Evolutionary conservation across 1,140 invertebrate species (phyloP).

Genomic region (Hylaeus volcanicus): DNA sequence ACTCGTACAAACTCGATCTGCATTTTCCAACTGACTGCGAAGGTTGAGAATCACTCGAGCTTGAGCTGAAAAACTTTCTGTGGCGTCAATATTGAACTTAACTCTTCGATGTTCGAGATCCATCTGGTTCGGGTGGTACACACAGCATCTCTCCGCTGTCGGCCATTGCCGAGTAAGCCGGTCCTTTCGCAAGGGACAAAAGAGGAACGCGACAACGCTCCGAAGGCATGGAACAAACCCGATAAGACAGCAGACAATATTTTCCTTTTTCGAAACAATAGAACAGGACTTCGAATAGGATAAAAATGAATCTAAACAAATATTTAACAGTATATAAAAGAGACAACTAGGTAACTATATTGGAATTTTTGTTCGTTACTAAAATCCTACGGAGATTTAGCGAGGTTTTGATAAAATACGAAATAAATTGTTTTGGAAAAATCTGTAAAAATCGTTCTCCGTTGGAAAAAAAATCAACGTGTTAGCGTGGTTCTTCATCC

Average conservation of each 20-base stretch:
- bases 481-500: neutral
- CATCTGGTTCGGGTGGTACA: neutral
- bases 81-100: slow-evolving; percentile 16
- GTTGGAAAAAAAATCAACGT: neutral
- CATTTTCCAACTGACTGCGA: neutral
- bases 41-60: neutral
- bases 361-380: too few species aligned
- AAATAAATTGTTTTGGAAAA: too few species aligned
- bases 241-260: too few species aligned
- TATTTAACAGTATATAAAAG: too few species aligned
- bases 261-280: too few species aligned
- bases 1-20: neutral
- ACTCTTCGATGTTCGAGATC: neutral
- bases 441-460: neutral
- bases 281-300: too few species aligned
- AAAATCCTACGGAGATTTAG: too few species aligned
- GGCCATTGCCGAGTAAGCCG: neutral
- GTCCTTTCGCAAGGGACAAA: neutral
- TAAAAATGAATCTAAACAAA: too few species aligned
- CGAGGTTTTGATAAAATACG: too few species aligned
- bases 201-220: too few species aligned
- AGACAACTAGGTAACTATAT: too few species aligned
- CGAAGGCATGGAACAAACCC: too few species aligned
- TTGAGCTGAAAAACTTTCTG: neutral
- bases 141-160: neutral